A percentile compares a stretch with the other conserved stretches of the same genome.
These are phyloP conservation scores for Sipha maydis DNA, from an alignment of 2,888 invertebrate genomes.

Conservation along the genomic window DNA sequence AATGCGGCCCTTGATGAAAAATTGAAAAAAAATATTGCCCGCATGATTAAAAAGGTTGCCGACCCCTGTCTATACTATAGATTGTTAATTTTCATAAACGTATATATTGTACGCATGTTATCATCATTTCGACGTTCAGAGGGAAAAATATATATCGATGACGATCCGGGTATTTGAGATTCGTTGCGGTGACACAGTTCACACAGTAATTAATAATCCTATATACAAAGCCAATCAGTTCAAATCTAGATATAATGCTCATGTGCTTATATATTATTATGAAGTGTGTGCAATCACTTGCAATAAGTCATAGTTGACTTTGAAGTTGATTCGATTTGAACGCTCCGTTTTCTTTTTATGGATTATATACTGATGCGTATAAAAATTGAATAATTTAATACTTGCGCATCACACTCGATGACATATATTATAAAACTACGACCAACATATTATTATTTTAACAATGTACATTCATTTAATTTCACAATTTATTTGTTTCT, in stretches of 20 bases:
- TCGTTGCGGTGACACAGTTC: background rate
- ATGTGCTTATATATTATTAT: background rate
- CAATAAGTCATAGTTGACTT: background rate
- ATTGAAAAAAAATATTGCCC: too few species aligned
- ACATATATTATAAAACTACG: background rate
- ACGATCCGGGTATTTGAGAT: background rate
- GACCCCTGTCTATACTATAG: too few species aligned
- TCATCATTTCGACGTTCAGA: background rate
- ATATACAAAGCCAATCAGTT: slow-evolving; percentile 15
- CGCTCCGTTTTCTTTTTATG: background rate
- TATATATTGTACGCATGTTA: too few species aligned
- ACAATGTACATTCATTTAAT: background rate
- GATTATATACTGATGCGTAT: background rate
- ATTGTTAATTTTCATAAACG: too few species aligned
- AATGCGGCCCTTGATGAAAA: too few species aligned
- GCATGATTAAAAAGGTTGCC: too few species aligned
- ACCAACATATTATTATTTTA: background rate
- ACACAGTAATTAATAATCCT: slow-evolving; percentile 3
- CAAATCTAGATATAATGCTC: background rate
- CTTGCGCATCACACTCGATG: background rate
- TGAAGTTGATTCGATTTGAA: background rate
- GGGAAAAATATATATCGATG: background rate
- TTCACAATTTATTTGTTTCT: background rate
- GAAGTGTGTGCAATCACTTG: background rate
- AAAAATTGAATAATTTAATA: background rate